A percentile compares a stretch with the other conserved stretches of the same genome.
Evolutionary conservation across 1,140 invertebrate species (phyloP).

Genomic region (Danaus melanippus): DNA sequence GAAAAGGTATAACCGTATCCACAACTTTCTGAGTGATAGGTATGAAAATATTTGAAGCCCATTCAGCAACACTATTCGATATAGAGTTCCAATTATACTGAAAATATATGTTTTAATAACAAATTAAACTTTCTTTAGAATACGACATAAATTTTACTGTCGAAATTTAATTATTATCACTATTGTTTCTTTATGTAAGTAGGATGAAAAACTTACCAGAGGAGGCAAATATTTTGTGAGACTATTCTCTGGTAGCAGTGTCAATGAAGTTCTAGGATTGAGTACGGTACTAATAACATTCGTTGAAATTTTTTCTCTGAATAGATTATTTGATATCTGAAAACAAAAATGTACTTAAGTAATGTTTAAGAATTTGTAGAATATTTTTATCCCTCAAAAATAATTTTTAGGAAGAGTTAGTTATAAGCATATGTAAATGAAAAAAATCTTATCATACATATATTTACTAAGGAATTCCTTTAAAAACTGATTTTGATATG

Average conservation of each 20-base stretch:
- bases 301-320: constrained; percentile 16
- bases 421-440: too few relatives aligned
- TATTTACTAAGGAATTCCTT: too few relatives aligned
- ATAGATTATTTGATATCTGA: constrained; percentile 21
- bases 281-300: not conserved
- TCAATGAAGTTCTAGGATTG: constrained; percentile 13
- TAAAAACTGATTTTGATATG: not conserved
- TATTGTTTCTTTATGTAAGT: too few relatives aligned
- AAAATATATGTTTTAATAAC: constrained; percentile 2
- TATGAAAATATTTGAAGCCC: constrained; percentile 30
- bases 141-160: too few relatives aligned
- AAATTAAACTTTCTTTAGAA: too few relatives aligned
- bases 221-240: constrained; percentile 16
- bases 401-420: too few relatives aligned
- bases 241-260: constrained; percentile 21
- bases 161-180: too few relatives aligned
- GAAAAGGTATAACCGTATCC: constrained; percentile 28
- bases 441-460: not conserved
- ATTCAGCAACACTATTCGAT: constrained; percentile 18
- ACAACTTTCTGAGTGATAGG: constrained; percentile 33
- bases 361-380: too few relatives aligned
- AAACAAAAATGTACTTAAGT: constrained; percentile 4
- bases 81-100: constrained; percentile 21
- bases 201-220: constrained; percentile 8
- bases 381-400: too few relatives aligned